Evolutionary conservation across 2,888 invertebrate genomes (phyloP).

Genomic region (Diarsia rubi): DNA sequence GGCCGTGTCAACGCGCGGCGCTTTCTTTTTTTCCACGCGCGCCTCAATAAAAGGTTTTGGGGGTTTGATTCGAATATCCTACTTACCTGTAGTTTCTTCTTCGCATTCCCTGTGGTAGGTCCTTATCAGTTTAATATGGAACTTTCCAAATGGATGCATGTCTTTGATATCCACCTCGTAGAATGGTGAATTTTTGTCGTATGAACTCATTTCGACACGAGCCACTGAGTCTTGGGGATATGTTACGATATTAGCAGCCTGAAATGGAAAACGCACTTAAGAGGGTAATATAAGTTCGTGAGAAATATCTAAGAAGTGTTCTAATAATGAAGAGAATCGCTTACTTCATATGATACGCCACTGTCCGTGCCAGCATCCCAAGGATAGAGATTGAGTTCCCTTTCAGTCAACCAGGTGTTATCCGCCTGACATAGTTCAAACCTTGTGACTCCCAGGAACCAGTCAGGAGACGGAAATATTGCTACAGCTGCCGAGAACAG

Average conservation of each 20-base stretch:
- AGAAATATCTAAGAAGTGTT: background rate
- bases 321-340: background rate
- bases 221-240: constrained; percentile 83
- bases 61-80: constrained; percentile 5
- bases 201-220: constrained; percentile 84
- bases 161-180: constrained; percentile 84
- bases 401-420: constrained; percentile 96
- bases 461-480: constrained; percentile 94
- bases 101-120: constrained; percentile 83
- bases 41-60: too few species aligned
- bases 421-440: constrained; percentile 96
- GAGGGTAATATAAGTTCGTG: background rate
- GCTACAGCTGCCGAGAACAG: constrained; percentile 81
- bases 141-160: constrained; percentile 84
- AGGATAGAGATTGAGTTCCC: constrained; percentile 96
- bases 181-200: constrained; percentile 86
- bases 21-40: too few species aligned
- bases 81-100: constrained; percentile 73
- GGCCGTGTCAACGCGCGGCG: too few species aligned
- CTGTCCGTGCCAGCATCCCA: constrained; percentile 99
- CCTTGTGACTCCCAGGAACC: constrained; percentile 98
- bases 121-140: constrained; percentile 80
- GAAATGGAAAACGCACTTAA: constrained; percentile 53
- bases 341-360: constrained; percentile 97
- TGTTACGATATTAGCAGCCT: constrained; percentile 84